These are phyloP conservation scores for Thaumatotibia leucotreta DNA, from an alignment of 1,140 invertebrate species.

Conservation along the genomic window DNA sequence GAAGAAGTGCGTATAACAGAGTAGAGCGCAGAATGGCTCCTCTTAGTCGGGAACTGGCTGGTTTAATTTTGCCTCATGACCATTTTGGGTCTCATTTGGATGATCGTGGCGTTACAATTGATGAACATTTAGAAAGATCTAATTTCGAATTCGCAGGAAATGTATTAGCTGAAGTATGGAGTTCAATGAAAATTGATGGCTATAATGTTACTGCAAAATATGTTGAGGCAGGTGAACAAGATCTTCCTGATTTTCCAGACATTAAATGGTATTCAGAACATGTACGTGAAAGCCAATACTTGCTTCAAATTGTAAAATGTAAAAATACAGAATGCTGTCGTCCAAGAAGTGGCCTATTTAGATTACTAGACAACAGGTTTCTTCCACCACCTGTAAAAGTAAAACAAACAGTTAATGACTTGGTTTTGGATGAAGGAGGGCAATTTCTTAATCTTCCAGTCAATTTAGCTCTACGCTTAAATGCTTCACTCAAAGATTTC, in stretches of 20 bases:
- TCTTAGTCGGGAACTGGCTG: conserved; percentile 35
- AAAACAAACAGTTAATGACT: neutral
- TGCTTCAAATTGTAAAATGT: neutral
- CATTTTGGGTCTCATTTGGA: conserved; percentile 24
- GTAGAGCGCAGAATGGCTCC: conserved; percentile 44
- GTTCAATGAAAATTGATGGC: conserved; percentile 21
- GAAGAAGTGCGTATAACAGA: conserved; percentile 40
- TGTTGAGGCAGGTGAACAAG: conserved; percentile 13
- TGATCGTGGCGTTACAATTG: conserved; percentile 15
- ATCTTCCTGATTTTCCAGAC: conserved; percentile 9
- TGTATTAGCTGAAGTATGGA: conserved; percentile 19
- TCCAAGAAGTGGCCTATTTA: conserved; percentile 15
- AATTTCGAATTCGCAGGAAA: conserved; percentile 22
- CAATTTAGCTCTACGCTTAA: conserved; percentile 22
- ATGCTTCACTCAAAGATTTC: conserved; percentile 9
- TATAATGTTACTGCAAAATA: conserved; percentile 17
- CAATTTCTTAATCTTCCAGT: conserved; percentile 19
- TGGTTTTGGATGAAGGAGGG: neutral
- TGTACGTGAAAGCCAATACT: conserved; percentile 8
- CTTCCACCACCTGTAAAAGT: conserved; percentile 18
- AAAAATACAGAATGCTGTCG: neutral
- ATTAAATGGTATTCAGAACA: conserved; percentile 18
- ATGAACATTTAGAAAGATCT: neutral
- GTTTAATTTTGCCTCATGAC: conserved; percentile 40
- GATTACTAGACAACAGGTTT: conserved; percentile 19